These are phyloP conservation scores for Hylia prasina DNA, from an alignment of 2,113 vertebrate genomes.

Conservation along the genomic window DNA sequence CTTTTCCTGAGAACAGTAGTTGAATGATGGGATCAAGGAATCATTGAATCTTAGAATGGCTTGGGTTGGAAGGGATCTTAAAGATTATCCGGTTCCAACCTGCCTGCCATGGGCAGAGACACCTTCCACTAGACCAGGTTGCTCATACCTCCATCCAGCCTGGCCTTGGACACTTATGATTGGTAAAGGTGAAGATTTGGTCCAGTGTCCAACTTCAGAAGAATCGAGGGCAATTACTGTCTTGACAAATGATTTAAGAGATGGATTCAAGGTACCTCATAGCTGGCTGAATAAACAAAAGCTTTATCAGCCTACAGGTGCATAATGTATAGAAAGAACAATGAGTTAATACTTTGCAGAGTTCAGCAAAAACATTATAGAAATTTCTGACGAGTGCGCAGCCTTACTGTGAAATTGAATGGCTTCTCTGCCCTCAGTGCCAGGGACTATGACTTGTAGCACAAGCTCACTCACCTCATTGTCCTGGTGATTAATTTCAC, in stretches of 20 bases:
- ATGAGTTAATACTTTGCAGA: neutral
- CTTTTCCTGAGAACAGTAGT: neutral
- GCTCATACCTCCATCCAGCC: neutral
- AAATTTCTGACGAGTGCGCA: neutral
- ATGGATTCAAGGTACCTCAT: neutral
- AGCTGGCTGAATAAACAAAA: neutral
- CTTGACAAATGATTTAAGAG: neutral
- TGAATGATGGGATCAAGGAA: neutral
- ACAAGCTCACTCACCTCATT: constrained; percentile 78
- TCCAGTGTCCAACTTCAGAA: neutral
- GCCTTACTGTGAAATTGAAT: neutral
- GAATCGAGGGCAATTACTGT: neutral
- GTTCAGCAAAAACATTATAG: neutral
- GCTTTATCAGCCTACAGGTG: neutral
- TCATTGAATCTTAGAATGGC: neutral
- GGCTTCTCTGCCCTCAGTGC: neutral
- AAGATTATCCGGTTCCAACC: neutral
- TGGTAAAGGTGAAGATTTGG: neutral
- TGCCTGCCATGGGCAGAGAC: neutral
- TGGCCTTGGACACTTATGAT: neutral
- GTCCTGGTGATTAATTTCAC: constrained; percentile 89
- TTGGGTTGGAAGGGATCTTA: neutral
- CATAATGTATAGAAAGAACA: fast-evolving
- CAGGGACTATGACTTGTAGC: neutral
- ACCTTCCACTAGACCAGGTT: neutral